Percentiles rank a stretch among this genome's conserved stretches.
These are phyloP conservation scores for Cassiopea xamachana DNA, from an alignment of 30 jellyfish, hydroid and myxozoan genomes.

Conservation along the genomic window DNA sequence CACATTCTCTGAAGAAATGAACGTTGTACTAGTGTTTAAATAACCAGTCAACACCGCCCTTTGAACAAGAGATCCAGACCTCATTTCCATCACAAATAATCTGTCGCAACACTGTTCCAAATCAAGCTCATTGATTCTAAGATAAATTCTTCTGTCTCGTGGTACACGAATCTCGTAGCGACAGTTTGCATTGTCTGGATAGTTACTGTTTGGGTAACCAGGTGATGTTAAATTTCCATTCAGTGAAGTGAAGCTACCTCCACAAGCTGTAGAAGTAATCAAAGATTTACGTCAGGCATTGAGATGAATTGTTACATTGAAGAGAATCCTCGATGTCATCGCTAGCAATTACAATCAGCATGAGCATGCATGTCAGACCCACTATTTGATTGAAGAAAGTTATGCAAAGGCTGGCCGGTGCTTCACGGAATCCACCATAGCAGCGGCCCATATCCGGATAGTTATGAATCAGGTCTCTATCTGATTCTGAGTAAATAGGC, in stretches of 20 bases:
- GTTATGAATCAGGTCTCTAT: too few relatives aligned
- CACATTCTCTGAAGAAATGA: neutral
- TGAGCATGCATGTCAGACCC: too few relatives aligned
- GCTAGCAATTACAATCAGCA: too few relatives aligned
- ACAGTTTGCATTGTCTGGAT: neutral
- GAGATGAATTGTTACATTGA: neutral
- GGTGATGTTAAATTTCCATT: conserved; percentile 28
- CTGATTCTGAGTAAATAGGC: too few relatives aligned
- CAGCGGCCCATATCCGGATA: too few relatives aligned
- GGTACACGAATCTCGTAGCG: neutral
- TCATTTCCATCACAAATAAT: neutral
- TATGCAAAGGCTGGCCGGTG: too few relatives aligned
- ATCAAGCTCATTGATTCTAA: neutral
- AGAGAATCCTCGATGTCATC: neutral
- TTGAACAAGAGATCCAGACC: neutral
- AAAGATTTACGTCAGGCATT: neutral
- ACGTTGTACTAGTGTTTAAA: neutral
- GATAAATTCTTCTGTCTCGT: conserved; percentile 1
- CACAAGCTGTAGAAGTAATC: neutral
- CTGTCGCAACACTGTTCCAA: conserved; percentile 1
- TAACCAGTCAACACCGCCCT: neutral
- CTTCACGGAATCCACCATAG: too few relatives aligned
- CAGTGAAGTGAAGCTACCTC: neutral
- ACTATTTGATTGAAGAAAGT: too few relatives aligned
- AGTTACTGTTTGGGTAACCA: conserved; percentile 10